Conservation (phyloP, 2,113 vertebrate species). For the Caranx melampygus region DNA sequence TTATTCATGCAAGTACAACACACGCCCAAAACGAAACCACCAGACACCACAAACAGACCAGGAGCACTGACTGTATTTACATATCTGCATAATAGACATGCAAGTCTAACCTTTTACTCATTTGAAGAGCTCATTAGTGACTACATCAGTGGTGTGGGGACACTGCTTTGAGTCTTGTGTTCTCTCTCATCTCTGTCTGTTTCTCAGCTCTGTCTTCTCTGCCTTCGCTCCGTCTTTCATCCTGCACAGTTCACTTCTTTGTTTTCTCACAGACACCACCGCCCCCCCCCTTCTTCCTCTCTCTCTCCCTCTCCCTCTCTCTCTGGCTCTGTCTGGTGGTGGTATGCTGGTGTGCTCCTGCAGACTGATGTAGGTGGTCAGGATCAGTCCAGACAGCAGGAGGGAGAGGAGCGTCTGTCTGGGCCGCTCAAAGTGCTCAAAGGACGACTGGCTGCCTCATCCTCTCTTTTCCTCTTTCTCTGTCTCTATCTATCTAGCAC, state of each 20-base stretch:
- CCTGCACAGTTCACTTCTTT: slow-evolving; percentile 50
- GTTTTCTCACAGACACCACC: slow-evolving; percentile 40
- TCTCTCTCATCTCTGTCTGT: slow-evolving; percentile 4
- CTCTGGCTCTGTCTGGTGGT: slow-evolving; percentile 24
- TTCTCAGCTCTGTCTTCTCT: slow-evolving; percentile 25
- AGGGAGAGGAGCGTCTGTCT: slow-evolving; percentile 57
- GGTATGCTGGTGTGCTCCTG: slow-evolving; percentile 42
- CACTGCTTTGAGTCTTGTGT: slow-evolving; percentile 23
- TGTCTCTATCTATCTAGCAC: background rate
- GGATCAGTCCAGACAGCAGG: slow-evolving; percentile 51
- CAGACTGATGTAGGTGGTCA: slow-evolving; percentile 62
- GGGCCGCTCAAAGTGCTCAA: slow-evolving; percentile 26
- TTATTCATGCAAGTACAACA: background rate
- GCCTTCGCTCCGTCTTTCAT: slow-evolving; percentile 34
- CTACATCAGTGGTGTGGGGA: background rate
- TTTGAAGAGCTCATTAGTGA: slow-evolving; percentile 48
- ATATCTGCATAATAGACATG: slow-evolving; percentile 33
- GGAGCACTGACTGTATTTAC: slow-evolving; percentile 23
- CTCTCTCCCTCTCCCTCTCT: background rate
- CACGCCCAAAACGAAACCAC: background rate
- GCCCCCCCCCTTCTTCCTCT: slow-evolving; percentile 42
- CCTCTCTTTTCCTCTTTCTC: slow-evolving; percentile 12
- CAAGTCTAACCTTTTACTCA: slow-evolving; percentile 33
- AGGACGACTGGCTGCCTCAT: slow-evolving; percentile 42
- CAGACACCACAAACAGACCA: background rate